Evolutionary conservation across 2,113 vertebrate species (phyloP).

Genomic region (Psettodes erumei): DNA sequence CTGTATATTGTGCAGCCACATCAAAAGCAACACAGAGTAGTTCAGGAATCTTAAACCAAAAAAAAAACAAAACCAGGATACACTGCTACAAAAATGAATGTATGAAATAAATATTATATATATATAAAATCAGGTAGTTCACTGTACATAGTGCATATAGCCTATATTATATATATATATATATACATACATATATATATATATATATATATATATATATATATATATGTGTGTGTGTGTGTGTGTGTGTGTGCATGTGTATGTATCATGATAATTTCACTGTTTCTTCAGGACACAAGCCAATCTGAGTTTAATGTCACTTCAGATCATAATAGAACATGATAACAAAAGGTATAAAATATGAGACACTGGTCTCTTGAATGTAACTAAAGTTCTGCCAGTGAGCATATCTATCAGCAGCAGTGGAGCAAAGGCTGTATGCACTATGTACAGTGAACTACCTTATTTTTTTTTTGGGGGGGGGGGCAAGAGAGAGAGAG

Average conservation of each 20-base stretch:
- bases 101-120: too few species aligned
- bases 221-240: too few species aligned
- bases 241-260: too few species aligned
- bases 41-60: not conserved
- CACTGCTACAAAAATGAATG: not conserved
- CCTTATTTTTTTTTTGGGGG: too few species aligned
- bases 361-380: conserved; percentile 5
- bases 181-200: too few species aligned
- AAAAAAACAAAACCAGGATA: not conserved
- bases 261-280: too few species aligned
- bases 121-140: too few species aligned
- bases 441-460: conserved; percentile 2
- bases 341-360: conserved; percentile 16
- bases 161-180: too few species aligned
- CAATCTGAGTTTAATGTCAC: conserved; percentile 16
- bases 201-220: too few species aligned
- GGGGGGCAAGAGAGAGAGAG: not conserved
- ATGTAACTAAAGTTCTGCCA: conserved; percentile 40
- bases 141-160: conserved; percentile 7
- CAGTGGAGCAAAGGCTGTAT: conserved; percentile 15
- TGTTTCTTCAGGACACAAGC: not conserved
- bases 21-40: too few species aligned
- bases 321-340: conserved; percentile 20
- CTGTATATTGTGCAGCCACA: too few species aligned
- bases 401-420: conserved; percentile 38